These are phyloP conservation scores for Dermochelys coriacea DNA, from an alignment of 2,797 vertebrate species.

Conservation along the genomic window DNA sequence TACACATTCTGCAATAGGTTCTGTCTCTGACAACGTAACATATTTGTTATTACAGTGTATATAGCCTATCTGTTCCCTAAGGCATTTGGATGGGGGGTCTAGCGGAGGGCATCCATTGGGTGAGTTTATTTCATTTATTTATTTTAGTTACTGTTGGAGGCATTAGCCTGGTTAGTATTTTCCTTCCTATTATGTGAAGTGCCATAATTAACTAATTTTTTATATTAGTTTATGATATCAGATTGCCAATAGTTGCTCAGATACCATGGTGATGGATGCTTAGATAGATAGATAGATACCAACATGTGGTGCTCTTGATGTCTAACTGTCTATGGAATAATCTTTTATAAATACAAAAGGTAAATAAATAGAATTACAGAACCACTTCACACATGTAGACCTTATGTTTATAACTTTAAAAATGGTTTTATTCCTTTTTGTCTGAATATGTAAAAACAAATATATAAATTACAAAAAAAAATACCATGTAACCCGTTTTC, in stretches of 20 bases:
- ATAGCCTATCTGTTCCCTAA: neutral
- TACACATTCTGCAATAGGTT: neutral
- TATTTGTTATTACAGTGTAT: neutral
- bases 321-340: neutral
- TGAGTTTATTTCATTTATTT: neutral
- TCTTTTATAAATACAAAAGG: neutral
- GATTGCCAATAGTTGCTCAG: neutral
- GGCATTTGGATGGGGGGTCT: neutral
- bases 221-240: neutral
- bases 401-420: neutral
- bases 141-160: neutral
- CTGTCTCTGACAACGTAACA: neutral
- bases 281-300: neutral
- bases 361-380: neutral
- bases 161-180: neutral
- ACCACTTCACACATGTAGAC: neutral
- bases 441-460: neutral
- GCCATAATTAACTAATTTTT: neutral
- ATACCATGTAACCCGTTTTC: neutral
- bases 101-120: neutral
- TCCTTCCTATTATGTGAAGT: neutral
- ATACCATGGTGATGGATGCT: neutral
- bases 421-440: neutral
- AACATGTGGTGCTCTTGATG: too few species aligned
- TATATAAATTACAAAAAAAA: neutral